These are phyloP conservation scores for Pangasius larnaudii DNA, from an alignment of 2,797 vertebrate species.

Conservation along the genomic window DNA sequence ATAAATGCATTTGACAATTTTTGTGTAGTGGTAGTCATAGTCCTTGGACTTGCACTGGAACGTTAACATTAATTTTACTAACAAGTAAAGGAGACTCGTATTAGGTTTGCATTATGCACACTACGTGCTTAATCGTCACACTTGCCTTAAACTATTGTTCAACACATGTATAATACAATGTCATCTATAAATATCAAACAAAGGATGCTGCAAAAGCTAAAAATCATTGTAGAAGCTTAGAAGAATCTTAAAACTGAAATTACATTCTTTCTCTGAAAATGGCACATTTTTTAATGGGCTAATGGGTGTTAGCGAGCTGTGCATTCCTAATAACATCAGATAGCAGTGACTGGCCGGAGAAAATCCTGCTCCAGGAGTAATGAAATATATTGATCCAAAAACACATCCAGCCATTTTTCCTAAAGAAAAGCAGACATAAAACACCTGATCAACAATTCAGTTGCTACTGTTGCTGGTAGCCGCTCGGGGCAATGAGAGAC, in stretches of 20 bases:
- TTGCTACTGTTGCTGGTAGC: neutral
- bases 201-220: too few species aligned
- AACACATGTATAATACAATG: too few species aligned
- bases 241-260: neutral
- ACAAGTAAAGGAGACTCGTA: neutral
- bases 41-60: neutral
- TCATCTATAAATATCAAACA: neutral
- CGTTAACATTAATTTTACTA: neutral
- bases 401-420: neutral
- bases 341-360: neutral
- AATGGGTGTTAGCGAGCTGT: neutral
- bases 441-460: neutral
- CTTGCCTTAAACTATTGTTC: neutral
- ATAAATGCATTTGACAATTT: neutral
- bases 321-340: neutral
- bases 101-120: neutral
- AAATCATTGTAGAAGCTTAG: too few species aligned
- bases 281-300: neutral
- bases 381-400: neutral
- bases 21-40: neutral
- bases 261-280: neutral
- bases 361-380: neutral
- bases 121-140: neutral
- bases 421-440: neutral
- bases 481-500: neutral